Evolutionary conservation across 2,113 vertebrate species (phyloP).

Genomic region (Arvicanthis niloticus): DNA sequence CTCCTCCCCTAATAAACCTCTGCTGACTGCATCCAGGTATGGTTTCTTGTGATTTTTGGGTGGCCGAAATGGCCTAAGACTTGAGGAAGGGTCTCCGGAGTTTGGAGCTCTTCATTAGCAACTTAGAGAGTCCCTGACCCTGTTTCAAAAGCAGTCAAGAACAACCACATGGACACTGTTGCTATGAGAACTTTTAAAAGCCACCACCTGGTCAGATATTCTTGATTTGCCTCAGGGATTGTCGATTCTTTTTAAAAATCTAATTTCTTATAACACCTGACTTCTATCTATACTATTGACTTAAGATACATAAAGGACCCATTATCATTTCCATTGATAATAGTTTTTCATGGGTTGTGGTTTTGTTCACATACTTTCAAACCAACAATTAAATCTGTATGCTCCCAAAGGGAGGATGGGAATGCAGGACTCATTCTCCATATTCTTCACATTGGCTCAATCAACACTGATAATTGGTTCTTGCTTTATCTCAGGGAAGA

Average conservation of each 20-base stretch:
- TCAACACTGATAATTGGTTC: constrained; percentile 44
- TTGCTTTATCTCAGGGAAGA: constrained; percentile 24
- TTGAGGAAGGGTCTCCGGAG: too few species aligned
- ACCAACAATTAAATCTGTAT: constrained; percentile 58
- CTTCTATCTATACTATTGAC: background rate
- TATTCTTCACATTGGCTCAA: background rate
- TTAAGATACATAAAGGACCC: background rate
- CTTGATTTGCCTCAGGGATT: constrained; percentile 21
- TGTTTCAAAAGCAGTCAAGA: background rate
- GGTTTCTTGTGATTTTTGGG: too few species aligned
- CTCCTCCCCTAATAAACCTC: too few species aligned
- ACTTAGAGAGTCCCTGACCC: background rate
- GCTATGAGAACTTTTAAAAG: background rate
- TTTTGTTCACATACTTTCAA: constrained; percentile 25
- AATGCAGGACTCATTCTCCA: background rate
- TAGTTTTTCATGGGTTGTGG: constrained; percentile 20
- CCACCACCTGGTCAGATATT: background rate
- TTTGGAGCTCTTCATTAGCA: too few species aligned
- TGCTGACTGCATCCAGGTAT: too few species aligned
- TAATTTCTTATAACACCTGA: background rate
- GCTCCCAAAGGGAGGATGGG: constrained; percentile 33
- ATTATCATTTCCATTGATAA: constrained; percentile 18
- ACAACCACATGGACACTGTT: background rate
- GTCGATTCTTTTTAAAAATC: background rate
- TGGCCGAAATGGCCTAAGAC: too few species aligned